Conservation (phyloP, 2,113 vertebrate species). For the Albula glossodonta region DNA sequence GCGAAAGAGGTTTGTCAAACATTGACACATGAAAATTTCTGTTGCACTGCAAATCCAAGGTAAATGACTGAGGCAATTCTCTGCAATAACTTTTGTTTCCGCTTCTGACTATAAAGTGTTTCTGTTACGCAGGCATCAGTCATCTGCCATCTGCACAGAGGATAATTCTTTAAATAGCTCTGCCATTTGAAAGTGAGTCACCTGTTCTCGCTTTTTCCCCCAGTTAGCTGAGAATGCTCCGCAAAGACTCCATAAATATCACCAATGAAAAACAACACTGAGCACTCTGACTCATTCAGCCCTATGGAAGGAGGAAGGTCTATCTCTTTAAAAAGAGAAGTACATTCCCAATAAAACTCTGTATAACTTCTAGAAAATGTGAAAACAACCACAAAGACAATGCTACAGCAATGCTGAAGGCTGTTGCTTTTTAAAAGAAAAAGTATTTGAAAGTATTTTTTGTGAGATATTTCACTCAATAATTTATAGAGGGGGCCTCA, state of each 20-base stretch:
- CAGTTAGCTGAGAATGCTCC: too few relatives aligned
- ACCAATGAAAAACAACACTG: constrained; percentile 40
- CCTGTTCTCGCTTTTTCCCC: constrained; percentile 2
- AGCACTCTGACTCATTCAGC: background rate
- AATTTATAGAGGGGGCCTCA: background rate
- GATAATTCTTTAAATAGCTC: constrained; percentile 18
- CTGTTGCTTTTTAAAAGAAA: too few relatives aligned
- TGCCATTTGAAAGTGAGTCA: constrained; percentile 29
- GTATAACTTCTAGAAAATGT: too few relatives aligned
- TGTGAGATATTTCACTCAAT: background rate
- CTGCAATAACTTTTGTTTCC: too few relatives aligned
- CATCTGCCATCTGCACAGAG: constrained; percentile 9
- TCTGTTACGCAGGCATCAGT: constrained; percentile 1
- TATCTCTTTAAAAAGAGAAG: too few relatives aligned
- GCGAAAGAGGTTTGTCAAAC: constrained; percentile 10
- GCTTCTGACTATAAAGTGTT: background rate
- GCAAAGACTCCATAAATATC: background rate
- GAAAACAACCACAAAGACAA: too few relatives aligned
- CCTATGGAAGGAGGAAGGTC: too few relatives aligned
- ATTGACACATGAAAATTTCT: background rate
- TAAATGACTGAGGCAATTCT: background rate
- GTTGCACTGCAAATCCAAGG: too few relatives aligned
- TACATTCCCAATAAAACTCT: too few relatives aligned
- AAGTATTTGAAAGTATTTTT: background rate
- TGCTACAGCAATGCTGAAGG: too few relatives aligned